Conservation (phyloP, 2,113 vertebrate species). For the Abramis brama region DNA sequence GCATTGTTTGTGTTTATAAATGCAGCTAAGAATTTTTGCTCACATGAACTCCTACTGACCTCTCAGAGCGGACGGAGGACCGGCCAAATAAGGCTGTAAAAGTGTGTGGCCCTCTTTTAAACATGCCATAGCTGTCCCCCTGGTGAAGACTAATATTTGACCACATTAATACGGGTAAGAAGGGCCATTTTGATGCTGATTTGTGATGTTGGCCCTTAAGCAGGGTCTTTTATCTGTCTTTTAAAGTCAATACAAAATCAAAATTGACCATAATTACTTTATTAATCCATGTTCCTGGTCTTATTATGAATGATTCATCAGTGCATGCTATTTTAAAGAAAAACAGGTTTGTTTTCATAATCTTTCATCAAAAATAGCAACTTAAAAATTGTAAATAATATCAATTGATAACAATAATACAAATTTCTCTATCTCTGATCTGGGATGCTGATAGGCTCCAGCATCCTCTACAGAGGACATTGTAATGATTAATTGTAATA, state of each 20-base stretch:
- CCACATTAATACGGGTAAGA: neutral
- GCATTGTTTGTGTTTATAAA: slow-evolving; percentile 54
- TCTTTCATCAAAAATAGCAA: no score
- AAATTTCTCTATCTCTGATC: no score
- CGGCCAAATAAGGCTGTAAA: slow-evolving; percentile 47
- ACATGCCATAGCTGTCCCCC: slow-evolving; percentile 32
- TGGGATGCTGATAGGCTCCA: no score
- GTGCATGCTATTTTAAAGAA: no score
- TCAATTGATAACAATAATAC: no score
- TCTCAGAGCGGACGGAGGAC: slow-evolving; percentile 3
- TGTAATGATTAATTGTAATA: neutral
- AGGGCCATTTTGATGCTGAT: neutral
- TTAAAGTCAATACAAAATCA: neutral
- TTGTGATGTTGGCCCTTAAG: slow-evolving; percentile 51
- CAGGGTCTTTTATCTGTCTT: slow-evolving; percentile 47
- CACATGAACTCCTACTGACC: slow-evolving; percentile 35
- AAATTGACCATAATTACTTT: neutral
- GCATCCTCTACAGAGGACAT: no score
- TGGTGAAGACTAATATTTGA: slow-evolving; percentile 30
- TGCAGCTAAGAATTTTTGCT: slow-evolving; percentile 31
- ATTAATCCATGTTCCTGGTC: neutral
- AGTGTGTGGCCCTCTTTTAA: slow-evolving; percentile 36
- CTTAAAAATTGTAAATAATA: no score
- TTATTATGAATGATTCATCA: neutral
- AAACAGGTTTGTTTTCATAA: no score